Evolutionary conservation across 2,797 vertebrate species (phyloP), one percentile per base, ranked within the genome.

Genomic region (Malurus splendens): DNA sequence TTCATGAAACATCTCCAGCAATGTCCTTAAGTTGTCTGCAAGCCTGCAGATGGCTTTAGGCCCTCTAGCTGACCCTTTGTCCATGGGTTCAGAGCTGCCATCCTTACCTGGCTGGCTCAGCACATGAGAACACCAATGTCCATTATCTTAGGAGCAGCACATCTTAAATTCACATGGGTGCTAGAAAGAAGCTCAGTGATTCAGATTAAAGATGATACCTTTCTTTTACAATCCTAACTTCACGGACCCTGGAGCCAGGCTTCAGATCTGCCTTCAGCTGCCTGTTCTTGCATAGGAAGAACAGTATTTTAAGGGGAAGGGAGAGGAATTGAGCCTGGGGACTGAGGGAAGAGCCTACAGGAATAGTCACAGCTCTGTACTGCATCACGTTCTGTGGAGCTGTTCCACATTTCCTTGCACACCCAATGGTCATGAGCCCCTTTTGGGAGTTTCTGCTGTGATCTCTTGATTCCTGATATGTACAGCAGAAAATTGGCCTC

Each of bases 151-250:
- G 54, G 39, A 71, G 27, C 72, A 55, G n/a, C 13, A 24, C 3
- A 1, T 33, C 39, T 18, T 2, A 59, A 47, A 14, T 38, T 41
- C 17, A 12, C 7, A 0, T 1, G 7, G 25, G 3, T 52, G 33
- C 33, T 59, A 12, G 14, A 39, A 72, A 15, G 30, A 5, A 2
- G 24, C 38, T 82, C 48, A 52, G 48, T 27, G 8, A 10, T 28
- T 45, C 2, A 0, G 23, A 20, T 50, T 57, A 27, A 60, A 41
- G 18, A 24, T 11, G 7, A 23, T 52, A 15, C 14, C 17, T 73
- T 54, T 22, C 18, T 51, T 45, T 4, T 36, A 14, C 15, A 70
- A 7, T 33, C 33, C 56, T 56, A 18, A n/a, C 36, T 71, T 68
- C 27, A 48, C 54, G 56, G 16, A 59, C 42, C 17, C 24, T 39